phyloP scores from a whole-genome alignment of 1,140 invertebrate species.

The Drosophila mojavensis region DNA sequence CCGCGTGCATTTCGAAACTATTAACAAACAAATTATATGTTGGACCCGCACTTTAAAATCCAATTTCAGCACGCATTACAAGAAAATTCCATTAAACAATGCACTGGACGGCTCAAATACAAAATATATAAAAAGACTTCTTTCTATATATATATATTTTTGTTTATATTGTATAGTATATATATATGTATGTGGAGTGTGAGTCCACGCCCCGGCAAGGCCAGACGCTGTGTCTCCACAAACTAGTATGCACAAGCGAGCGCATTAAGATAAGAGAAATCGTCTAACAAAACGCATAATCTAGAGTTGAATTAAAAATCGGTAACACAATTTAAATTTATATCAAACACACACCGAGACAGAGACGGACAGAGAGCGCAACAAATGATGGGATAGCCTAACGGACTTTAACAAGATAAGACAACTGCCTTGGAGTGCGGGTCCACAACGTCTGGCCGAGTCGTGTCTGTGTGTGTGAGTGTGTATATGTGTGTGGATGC shows the following conservation, averaged over 20 bases:
- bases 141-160: not conserved
- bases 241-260: slow-evolving; percentile 23
- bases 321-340: slow-evolving; percentile 81
- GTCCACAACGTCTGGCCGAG: slow-evolving; percentile 36
- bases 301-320: slow-evolving; percentile 66
- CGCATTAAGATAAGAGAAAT: slow-evolving; percentile 83
- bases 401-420: slow-evolving; percentile 74
- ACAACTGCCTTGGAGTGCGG: slow-evolving; percentile 27
- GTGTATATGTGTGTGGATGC: slow-evolving; percentile 50
- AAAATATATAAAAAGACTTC: not conserved
- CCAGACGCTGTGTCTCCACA: slow-evolving; percentile 77
- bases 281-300: slow-evolving; percentile 84
- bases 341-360: slow-evolving; percentile 44
- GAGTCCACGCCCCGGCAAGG: slow-evolving; percentile 5
- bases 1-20: slow-evolving; percentile 73
- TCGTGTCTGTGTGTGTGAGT: not conserved
- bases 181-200: not conserved
- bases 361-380: slow-evolving; percentile 1
- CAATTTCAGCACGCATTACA: slow-evolving; percentile 80
- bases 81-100: slow-evolving; percentile 84
- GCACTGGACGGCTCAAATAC: slow-evolving; percentile 12
- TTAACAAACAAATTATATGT: slow-evolving; percentile 83
- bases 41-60: slow-evolving; percentile 82
- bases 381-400: slow-evolving; percentile 68
- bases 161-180: not conserved